Evolutionary conservation across 2,888 invertebrate species (phyloP), one percentile per base, ranked within the genome.

Genomic region (Harpagoxenus sublaevis): DNA sequence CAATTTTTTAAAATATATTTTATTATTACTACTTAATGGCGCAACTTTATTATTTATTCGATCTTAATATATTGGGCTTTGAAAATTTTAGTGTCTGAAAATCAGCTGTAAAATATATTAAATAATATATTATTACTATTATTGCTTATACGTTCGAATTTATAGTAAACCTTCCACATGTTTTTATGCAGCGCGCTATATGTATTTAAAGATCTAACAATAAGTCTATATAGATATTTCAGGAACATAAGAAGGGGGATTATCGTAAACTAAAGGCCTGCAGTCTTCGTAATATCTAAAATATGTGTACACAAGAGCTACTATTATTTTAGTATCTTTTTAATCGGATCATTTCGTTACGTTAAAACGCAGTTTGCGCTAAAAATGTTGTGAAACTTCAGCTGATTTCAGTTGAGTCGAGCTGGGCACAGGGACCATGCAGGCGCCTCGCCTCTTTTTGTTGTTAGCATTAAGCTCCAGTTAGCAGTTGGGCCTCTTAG

Each of bases 241-340:
- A 53, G 53, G 51, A 71, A 83, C 60, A 23, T 23, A 75, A 48
- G 81, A 87, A 53, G 75, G 35, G 23, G n/a, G 71, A 83, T 63
- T 57, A 63, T 86, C 83, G 84, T 86, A 74, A 87, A 66, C 62
- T 78, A 86, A 82, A 86, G 78, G 78, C 86, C 84, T 23, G 23
- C 23, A 84, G 85, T 70, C 74, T 88, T 85, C 71, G 65, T 85
- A 88, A 89, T 84, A 88, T 89, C 70, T 70, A 66, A 87, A 87
- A 85, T 73, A 83, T 73, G 8, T 65, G 0, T 23, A 9, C 4
- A n/a, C 12, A 53, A 35, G 8, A 70, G 6, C 12, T 31, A 35
- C 1, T 53, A 15, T 3, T 15, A n/a, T 71, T 35, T 31, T 45
- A 28, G n/a, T 39, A 15, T 71, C 6, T 53, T 53, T 71, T 9